A percentile compares a stretch with the other conserved stretches of the same genome.
These are phyloP conservation scores for Maconellicoccus hirsutus DNA, from an alignment of 1,140 invertebrate species.

Conservation along the genomic window DNA sequence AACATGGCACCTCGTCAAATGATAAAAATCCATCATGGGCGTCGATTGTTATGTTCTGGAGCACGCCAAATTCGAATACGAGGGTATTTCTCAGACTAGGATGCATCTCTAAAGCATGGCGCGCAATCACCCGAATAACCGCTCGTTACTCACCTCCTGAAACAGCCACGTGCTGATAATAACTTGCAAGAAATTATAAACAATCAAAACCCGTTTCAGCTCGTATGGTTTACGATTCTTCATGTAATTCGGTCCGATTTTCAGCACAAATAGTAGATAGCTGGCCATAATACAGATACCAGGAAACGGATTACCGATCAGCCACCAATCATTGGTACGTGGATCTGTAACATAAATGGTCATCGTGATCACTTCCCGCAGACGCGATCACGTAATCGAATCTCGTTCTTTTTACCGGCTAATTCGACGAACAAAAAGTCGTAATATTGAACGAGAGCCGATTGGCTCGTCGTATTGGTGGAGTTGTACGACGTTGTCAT, in stretches of 20 bases:
- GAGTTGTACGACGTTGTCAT: background rate
- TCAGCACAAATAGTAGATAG: slow-evolving; percentile 55
- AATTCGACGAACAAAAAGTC: slow-evolving; percentile 43
- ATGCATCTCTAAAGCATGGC: no score
- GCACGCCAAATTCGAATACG: no score
- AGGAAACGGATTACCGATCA: slow-evolving; percentile 63
- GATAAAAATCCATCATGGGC: no score
- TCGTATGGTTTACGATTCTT: slow-evolving; percentile 63
- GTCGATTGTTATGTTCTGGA: no score
- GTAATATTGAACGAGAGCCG: slow-evolving; percentile 34
- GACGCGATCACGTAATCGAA: background rate
- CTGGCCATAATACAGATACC: slow-evolving; percentile 53
- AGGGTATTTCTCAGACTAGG: no score
- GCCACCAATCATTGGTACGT: slow-evolving; percentile 71
- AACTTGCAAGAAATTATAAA: slow-evolving; percentile 52
- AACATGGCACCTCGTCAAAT: no score
- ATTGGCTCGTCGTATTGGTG: background rate
- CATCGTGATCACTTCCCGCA: no score
- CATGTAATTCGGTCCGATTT: slow-evolving; percentile 58
- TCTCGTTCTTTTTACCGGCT: slow-evolving; percentile 37
- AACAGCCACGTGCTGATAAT: background rate
- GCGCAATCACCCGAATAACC: no score
- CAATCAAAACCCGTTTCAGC: slow-evolving; percentile 61
- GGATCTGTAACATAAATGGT: slow-evolving; percentile 48
- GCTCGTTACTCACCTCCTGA: background rate